Percentiles rank a stretch among this genome's conserved stretches.
These are phyloP conservation scores for Huso huso DNA, from an alignment of 2,797 vertebrate genomes.

Conservation along the genomic window DNA sequence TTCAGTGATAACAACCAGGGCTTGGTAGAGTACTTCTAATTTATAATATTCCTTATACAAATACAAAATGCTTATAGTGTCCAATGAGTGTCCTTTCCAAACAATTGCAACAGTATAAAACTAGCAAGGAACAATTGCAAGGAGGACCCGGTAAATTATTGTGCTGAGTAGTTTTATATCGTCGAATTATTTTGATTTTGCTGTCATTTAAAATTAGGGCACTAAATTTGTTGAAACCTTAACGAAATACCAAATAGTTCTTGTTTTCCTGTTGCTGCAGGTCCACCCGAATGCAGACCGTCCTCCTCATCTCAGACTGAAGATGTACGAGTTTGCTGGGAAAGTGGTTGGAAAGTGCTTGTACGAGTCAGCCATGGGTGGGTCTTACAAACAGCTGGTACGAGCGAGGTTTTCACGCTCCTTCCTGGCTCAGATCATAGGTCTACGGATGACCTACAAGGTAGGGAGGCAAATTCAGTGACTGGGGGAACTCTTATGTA, in stretches of 20 bases:
- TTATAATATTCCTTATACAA: neutral
- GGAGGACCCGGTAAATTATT: too few relatives aligned
- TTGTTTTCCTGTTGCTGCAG: constrained; percentile 44
- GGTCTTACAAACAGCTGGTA: constrained; percentile 89
- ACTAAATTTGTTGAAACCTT: neutral
- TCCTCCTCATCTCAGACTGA: constrained; percentile 74
- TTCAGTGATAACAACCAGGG: constrained; percentile 97
- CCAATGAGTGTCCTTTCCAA: too few relatives aligned
- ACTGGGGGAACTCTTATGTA: too few relatives aligned
- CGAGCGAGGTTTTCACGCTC: constrained; percentile 93
- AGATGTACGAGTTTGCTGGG: constrained; percentile 93
- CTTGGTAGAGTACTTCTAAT: constrained; percentile 53
- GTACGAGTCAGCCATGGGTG: constrained; percentile 91
- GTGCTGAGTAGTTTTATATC: neutral
- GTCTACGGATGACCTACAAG: constrained; percentile 98
- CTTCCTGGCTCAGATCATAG: constrained; percentile 96
- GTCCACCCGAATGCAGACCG: constrained; percentile 93
- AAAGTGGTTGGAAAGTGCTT: constrained; percentile 93
- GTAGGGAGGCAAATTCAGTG: constrained; percentile 44
- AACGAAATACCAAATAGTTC: neutral
- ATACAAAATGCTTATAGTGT: too few relatives aligned
- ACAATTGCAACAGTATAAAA: too few relatives aligned
- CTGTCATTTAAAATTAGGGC: neutral
- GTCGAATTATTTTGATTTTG: neutral
- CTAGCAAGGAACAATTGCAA: too few relatives aligned